Base-by-base conservation (phyloP, 2,888 invertebrate species). In the Drosophila limbata region DNA sequence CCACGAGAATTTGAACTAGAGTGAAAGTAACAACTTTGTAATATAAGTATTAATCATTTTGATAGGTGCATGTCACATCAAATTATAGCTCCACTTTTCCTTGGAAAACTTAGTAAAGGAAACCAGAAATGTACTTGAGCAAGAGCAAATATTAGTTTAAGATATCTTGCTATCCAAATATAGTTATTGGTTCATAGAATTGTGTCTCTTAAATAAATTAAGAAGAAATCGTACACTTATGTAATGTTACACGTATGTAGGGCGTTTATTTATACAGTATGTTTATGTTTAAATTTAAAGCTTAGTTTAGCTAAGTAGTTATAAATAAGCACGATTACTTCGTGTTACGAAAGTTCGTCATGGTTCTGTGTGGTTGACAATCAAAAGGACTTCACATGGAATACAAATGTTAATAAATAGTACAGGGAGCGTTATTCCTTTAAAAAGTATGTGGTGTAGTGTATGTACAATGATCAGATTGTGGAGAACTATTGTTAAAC, bases 401-500 rank as follows among this genome's bases (percentile, higher is more conserved):
- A 61, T 68, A 74, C 60, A 60, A 77, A 45, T 66, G 73, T 73
- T 48, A 80, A 77, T 80, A 77, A 80, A 80, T 77, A 77, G 48
- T 50, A 64, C 17, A 57, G 52, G 37, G 44, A 28, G 25, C 31
- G 42, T 42, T 42, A 4, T 19, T 28, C 40, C 40, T 17, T 13
- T 9, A n/a, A 19, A 55, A 42, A 40, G n/a, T 64, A 69, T 35
- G 4, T 13, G 4, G 13, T 78, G 48, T 28, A 28, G 28, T 28
- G 13, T 35, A 35, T 78, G 48, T 80, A 86, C 69, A 81, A 62
- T 48, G 51, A 64, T 63, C 68, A 66, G 47, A 44, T 13, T 31
- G 25, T 39, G 37, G 39, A 37, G 48, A 19, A 48, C 11, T 31
- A 28, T 25, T 31, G 13, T 71, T 91, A 95, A 72, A 95, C 95